These are phyloP conservation scores for Hylia prasina DNA, from an alignment of 2,113 vertebrate genomes.

Conservation along the genomic window DNA sequence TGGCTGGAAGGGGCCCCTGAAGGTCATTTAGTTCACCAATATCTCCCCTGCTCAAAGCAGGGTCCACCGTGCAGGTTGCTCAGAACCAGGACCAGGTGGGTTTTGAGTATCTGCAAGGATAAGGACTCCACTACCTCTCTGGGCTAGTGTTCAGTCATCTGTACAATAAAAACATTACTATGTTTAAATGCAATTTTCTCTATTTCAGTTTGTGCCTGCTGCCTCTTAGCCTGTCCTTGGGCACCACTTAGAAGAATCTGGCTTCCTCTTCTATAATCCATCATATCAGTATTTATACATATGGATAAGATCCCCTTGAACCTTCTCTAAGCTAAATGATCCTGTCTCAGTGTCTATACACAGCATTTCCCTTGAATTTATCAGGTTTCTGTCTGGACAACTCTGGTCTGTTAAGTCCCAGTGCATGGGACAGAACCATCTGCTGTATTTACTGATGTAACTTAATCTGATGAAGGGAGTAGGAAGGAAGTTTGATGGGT, in stretches of 20 bases:
- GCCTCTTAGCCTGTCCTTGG: background rate
- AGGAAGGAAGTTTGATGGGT: background rate
- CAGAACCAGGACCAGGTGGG: background rate
- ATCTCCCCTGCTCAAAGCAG: background rate
- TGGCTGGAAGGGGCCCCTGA: background rate
- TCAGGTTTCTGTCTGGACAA: background rate
- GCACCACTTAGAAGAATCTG: background rate
- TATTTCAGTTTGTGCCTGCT: background rate
- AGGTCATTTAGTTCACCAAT: background rate
- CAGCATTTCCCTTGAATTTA: background rate
- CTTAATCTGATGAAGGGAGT: background rate
- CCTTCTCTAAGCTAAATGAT: background rate
- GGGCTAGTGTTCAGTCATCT: background rate
- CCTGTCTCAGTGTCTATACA: rapidly evolving
- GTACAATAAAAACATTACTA: background rate
- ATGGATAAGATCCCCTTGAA: background rate
- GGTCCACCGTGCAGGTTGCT: background rate
- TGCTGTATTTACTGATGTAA: background rate
- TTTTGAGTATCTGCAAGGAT: background rate
- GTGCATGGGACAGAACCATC: background rate
- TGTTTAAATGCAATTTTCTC: background rate
- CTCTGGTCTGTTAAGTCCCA: background rate
- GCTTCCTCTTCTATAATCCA: background rate
- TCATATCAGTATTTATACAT: background rate
- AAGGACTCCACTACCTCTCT: background rate